Conservation (phyloP, 92 coral and sea anemone genomes). For the Parazoanthus darwini region DNA sequence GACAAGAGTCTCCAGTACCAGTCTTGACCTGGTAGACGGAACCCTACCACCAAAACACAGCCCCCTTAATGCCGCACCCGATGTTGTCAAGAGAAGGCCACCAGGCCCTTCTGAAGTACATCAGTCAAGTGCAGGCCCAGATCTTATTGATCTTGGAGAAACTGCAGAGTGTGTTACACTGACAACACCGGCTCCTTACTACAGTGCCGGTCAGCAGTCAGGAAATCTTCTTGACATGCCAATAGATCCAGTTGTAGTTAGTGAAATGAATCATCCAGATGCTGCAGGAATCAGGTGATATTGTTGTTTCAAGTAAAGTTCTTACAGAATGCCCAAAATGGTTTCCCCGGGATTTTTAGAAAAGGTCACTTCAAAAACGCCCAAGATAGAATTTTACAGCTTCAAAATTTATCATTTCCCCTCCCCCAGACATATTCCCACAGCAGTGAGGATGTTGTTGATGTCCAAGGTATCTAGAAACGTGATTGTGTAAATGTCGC, state of each 20-base stretch:
- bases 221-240: slow-evolving; percentile 29
- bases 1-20: background rate
- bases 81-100: slow-evolving; percentile 23
- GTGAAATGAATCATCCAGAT: background rate
- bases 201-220: background rate
- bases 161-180: background rate
- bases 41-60: background rate
- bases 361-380: too few relatives aligned
- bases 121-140: slow-evolving; percentile 27
- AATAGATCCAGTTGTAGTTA: background rate
- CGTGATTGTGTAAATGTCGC: too few relatives aligned
- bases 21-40: slow-evolving; percentile 21
- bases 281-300: background rate
- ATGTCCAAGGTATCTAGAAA: too few relatives aligned
- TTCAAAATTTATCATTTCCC: too few relatives aligned
- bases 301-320: background rate
- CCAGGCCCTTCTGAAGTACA: background rate
- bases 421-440: too few relatives aligned
- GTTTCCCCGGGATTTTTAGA: too few relatives aligned
- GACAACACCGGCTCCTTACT: background rate
- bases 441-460: too few relatives aligned
- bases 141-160: slow-evolving; percentile 40
- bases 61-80: background rate
- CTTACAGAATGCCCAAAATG: too few relatives aligned
- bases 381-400: too few relatives aligned